Conservation (phyloP, 2,797 vertebrate genomes). For the Spondyliosoma cantharus region DNA sequence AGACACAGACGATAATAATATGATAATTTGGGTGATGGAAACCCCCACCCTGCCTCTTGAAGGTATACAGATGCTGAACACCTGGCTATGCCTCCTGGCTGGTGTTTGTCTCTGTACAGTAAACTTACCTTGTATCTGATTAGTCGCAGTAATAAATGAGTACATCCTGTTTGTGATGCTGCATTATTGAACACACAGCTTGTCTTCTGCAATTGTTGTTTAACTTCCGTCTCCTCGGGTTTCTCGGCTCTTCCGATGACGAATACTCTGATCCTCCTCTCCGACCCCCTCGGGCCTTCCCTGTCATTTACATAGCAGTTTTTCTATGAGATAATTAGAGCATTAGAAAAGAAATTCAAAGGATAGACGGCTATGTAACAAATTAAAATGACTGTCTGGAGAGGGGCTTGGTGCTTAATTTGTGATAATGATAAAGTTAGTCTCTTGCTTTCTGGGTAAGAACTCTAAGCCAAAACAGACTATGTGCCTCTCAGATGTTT, state of each 20-base stretch:
- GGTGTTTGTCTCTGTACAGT: constrained; percentile 1
- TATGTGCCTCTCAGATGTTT: constrained; percentile 40
- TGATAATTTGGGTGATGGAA: constrained; percentile 28
- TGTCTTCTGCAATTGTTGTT: constrained; percentile 43
- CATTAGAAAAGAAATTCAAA: not conserved
- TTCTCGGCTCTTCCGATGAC: constrained; percentile 19
- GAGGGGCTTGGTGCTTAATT: constrained; percentile 28
- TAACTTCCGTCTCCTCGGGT: constrained; percentile 38
- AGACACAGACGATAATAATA: constrained; percentile 17
- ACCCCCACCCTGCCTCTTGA: not conserved
- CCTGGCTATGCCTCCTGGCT: constrained; percentile 45
- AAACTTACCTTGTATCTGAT: constrained; percentile 46
- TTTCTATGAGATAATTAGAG: constrained; percentile 55
- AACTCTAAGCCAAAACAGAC: constrained; percentile 24
- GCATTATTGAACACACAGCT: constrained; percentile 61
- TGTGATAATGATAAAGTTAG: constrained; percentile 40
- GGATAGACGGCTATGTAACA: constrained; percentile 18
- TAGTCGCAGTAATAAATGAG: constrained; percentile 43
- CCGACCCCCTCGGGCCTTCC: constrained; percentile 29
- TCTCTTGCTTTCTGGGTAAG: constrained; percentile 20
- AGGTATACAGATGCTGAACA: constrained; percentile 47
- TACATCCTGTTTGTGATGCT: constrained; percentile 41
- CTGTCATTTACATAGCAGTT: constrained; percentile 57
- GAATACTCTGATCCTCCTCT: constrained; percentile 41
- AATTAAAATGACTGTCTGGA: constrained; percentile 36